Evolutionary conservation across 2,888 invertebrate genomes (phyloP), one percentile per base, ranked within the genome.

Genomic region (Heliconius erato): DNA sequence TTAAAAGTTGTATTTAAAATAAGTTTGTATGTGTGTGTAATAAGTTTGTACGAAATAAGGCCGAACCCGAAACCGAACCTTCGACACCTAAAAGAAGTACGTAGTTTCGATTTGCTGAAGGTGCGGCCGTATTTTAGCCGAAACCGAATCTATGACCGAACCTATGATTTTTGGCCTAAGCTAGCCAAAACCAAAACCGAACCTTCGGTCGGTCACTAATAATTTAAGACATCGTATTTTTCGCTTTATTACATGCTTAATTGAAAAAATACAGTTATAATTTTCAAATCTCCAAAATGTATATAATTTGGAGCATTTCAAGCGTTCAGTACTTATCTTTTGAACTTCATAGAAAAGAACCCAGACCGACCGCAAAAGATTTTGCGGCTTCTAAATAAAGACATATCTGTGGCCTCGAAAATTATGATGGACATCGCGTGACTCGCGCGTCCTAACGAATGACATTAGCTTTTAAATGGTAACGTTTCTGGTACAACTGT

Each of bases 381-480:
- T 85, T 85, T 84, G 85, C 80, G 84, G 84, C 82, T 77, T 83
- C 23, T 79, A 80, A 81, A 82, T 83, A 82, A 83, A 80, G 77
- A 69, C 63, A 77, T 82, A 82, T 82, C 80, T 79, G 84, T 81
- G 79, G 82, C 82, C 71, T 83, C 82, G 82, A 71, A 85, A 82
- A 83, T 76, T 67, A 86, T 84, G 86, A 84, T 83, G 68, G 80
- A 80, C 86, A 86, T 88, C 84, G 89, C 89, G 89, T 89, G 89
- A 87, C 87, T 80, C 81, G 72, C 79, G 76, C 83, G 82, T 86
- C 86, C 82, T 85, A 85, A 91, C 90, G 89, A 86, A 87, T 85
- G 87, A 86, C 87, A 90, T 91, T 91, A 89, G 85, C 86, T 86
- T 88, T 86, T 87, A 91, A 92, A 92, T 92, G 88, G 89, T 88